phyloP scores from a whole-genome alignment of 2,888 invertebrate genomes.

The Parochlus steinenii region DNA sequence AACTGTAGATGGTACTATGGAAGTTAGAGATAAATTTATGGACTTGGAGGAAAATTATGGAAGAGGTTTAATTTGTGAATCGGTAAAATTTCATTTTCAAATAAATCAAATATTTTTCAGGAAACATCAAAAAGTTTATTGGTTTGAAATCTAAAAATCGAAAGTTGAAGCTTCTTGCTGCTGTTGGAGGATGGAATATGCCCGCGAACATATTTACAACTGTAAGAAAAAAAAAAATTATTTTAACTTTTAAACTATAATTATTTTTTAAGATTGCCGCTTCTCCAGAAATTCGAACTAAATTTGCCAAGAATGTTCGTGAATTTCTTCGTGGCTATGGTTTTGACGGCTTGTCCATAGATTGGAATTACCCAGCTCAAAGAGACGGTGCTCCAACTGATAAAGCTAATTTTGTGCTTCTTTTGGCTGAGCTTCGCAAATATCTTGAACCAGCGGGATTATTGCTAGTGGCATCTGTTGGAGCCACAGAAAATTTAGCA shows the following conservation, averaged over 20 bases:
- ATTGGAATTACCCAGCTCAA: constrained; percentile 43
- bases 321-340: constrained; percentile 23
- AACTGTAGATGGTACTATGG: constrained; percentile 32
- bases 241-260: too few relatives aligned
- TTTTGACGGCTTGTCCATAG: constrained; percentile 42
- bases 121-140: constrained; percentile 27
- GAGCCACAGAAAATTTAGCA: constrained; percentile 34
- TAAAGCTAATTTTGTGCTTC: constrained; percentile 20
- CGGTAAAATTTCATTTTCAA: neutral
- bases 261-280: constrained; percentile 31
- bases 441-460: constrained; percentile 33
- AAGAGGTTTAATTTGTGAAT: constrained; percentile 23
- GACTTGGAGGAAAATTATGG: constrained; percentile 47
- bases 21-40: constrained; percentile 39
- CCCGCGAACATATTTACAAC: constrained; percentile 31
- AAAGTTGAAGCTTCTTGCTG: constrained; percentile 26
- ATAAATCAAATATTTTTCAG: constrained; percentile 12
- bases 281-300: constrained; percentile 22
- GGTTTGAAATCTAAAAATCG: constrained; percentile 28
- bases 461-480: constrained; percentile 40
- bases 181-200: constrained; percentile 34
- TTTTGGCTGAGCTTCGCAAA: constrained; percentile 22
- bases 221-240: too few relatives aligned
- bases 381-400: constrained; percentile 25
- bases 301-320: constrained; percentile 20